A percentile compares a stretch with the other conserved stretches of the same genome.
These are phyloP conservation scores for Corvus cornix DNA, from an alignment of 2,113 vertebrate species.

Conservation along the genomic window DNA sequence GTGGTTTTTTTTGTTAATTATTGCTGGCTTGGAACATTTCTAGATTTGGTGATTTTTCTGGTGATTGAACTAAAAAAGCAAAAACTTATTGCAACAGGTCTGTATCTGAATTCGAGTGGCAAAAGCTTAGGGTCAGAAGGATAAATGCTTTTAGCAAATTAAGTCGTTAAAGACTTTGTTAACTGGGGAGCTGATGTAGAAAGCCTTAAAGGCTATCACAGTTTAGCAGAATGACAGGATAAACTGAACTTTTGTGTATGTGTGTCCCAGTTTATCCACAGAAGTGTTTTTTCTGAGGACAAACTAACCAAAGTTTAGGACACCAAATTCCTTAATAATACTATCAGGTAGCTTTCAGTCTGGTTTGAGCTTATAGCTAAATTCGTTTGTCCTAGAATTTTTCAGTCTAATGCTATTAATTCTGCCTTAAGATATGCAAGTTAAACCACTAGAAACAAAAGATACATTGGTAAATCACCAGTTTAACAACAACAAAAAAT, in stretches of 20 bases:
- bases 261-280: not conserved
- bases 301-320: not conserved
- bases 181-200: not conserved
- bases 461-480: not conserved
- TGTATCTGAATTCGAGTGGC: not conserved
- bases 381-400: not conserved
- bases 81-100: not conserved
- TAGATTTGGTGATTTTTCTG: not conserved
- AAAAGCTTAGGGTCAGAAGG: not conserved
- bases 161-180: not conserved
- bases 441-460: not conserved
- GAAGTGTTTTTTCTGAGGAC: not conserved
- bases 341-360: not conserved
- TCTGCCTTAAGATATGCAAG: not conserved
- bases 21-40: not conserved
- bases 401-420: not conserved
- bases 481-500: not conserved
- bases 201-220: not conserved
- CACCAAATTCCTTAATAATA: not conserved
- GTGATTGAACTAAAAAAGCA: not conserved
- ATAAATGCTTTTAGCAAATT: not conserved
- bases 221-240: not conserved
- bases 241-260: not conserved
- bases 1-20: not conserved
- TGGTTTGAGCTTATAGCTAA: not conserved